These are phyloP conservation scores for Palythoa heliodiscus DNA, from an alignment of 92 coral and sea anemone genomes.

Conservation along the genomic window DNA sequence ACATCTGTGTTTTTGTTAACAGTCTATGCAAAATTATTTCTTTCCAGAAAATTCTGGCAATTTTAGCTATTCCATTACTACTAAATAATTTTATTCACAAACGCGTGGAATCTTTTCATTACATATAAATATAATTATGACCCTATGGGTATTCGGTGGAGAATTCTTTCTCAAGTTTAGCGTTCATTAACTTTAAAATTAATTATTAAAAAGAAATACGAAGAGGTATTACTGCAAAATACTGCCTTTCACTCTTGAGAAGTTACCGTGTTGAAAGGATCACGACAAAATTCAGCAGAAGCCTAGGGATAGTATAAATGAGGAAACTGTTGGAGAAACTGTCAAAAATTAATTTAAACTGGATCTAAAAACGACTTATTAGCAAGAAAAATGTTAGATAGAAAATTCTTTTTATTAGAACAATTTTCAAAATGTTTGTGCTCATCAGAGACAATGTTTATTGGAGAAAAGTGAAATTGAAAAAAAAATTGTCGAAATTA, in stretches of 20 bases:
- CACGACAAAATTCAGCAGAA: background rate
- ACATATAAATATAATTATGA: slow-evolving; percentile 12
- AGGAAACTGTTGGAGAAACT: background rate
- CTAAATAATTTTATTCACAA: background rate
- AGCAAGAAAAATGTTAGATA: background rate
- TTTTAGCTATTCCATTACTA: background rate
- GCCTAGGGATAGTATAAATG: no score
- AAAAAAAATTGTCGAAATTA: background rate
- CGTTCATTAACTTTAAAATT: background rate
- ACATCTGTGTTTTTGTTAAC: background rate
- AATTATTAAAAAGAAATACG: background rate
- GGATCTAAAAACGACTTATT: background rate
- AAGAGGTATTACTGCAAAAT: background rate
- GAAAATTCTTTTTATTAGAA: background rate
- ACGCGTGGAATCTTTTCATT: background rate
- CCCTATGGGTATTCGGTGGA: slow-evolving; percentile 36
- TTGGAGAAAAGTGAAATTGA: background rate
- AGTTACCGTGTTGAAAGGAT: background rate
- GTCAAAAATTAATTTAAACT: background rate
- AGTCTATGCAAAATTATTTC: background rate
- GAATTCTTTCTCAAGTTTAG: slow-evolving; percentile 30
- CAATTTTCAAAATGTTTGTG: background rate
- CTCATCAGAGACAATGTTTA: background rate
- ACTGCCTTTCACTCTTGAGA: background rate
- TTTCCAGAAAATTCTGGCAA: background rate